Percentiles rank a stretch among this genome's conserved stretches.
These are phyloP conservation scores for Puffinus mauretanicus DNA, from an alignment of 2,113 vertebrate genomes.

Conservation along the genomic window DNA sequence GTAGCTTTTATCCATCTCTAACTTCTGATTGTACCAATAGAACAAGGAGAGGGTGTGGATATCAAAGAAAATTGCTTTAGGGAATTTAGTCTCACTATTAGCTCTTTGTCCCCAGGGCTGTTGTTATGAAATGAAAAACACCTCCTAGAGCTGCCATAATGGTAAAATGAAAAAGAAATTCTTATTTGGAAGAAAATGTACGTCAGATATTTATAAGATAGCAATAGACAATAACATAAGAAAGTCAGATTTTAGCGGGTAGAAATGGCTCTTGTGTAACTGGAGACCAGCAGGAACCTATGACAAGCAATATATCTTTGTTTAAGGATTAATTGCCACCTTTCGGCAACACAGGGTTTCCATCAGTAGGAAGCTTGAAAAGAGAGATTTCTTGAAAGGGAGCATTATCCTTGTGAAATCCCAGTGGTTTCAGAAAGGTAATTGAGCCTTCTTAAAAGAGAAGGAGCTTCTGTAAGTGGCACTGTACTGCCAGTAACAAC, in stretches of 20 bases:
- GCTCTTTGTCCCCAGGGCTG: conserved; percentile 1
- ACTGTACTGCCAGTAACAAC: neutral
- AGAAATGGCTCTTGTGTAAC: neutral
- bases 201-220: neutral
- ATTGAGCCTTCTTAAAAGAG: neutral
- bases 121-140: conserved; percentile 13
- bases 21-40: neutral
- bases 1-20: neutral
- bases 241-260: neutral
- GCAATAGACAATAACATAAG: neutral
- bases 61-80: conserved; percentile 40
- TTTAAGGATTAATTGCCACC: conserved; percentile 21
- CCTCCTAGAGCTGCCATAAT: neutral
- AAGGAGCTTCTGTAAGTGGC: neutral
- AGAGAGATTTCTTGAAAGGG: neutral
- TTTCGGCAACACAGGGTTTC: neutral
- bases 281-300: neutral
- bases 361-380: neutral
- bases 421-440: neutral
- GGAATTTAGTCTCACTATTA: conserved; percentile 8
- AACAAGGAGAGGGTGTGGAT: neutral
- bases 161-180: neutral
- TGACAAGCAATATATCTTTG: neutral
- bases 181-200: neutral
- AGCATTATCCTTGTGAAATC: neutral